A percentile compares a stretch with the other conserved stretches of the same genome.
phyloP scores from a whole-genome alignment of 2,797 vertebrate genomes.

The Psittacula echo region DNA sequence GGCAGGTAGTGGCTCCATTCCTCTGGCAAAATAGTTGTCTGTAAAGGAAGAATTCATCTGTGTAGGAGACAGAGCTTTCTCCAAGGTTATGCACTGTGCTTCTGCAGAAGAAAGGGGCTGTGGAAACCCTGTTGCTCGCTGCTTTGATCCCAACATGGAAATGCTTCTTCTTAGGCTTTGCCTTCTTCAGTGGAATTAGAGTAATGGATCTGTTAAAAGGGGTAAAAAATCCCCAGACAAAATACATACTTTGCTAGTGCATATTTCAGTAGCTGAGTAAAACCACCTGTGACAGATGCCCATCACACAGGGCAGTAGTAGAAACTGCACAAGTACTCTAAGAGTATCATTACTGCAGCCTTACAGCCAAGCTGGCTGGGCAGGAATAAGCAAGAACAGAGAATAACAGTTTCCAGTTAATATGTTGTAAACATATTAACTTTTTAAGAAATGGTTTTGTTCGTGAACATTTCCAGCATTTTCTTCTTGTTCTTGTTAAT shows the following conservation, averaged over 20 bases:
- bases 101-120: background rate
- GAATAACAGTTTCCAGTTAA: background rate
- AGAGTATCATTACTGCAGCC: rapidly evolving
- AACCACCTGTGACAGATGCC: background rate
- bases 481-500: background rate
- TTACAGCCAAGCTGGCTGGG: background rate
- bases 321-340: background rate
- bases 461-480: background rate
- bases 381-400: background rate
- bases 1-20: background rate
- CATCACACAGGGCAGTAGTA: rapidly evolving
- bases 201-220: background rate
- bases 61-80: background rate
- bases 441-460: background rate
- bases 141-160: background rate
- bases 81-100: background rate
- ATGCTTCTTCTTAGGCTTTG: background rate
- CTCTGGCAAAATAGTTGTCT: background rate
- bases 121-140: rapidly evolving
- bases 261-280: background rate
- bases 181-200: background rate
- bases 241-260: rapidly evolving
- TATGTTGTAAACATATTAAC: background rate
- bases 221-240: rapidly evolving
- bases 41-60: background rate